Base-by-base conservation (phyloP, 2,113 vertebrate species). In the Hypocryptadius cinnamomeus region DNA sequence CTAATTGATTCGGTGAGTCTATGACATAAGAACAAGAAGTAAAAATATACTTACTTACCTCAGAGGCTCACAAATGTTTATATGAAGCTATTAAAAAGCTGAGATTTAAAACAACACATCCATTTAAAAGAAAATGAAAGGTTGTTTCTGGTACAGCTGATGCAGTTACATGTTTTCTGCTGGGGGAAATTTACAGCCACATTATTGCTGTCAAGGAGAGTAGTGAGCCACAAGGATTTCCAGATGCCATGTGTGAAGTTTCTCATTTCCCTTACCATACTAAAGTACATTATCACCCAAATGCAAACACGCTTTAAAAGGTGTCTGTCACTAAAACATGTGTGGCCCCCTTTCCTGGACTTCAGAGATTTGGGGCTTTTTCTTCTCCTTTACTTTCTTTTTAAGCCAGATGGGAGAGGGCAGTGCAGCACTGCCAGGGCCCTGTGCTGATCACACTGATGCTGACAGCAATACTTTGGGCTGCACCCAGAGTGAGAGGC, bases 221-320 rank as follows among this genome's bases (percentile, higher is more conserved):
- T 60, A 95, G 85, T 93, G 90, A 97, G 92, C 66, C 88, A 95
- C 93, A 97, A 91, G 91, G 87, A 96, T 88, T 97, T 97, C 96
- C 96, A 97, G 94, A 96, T 95, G 93, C 91, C 92, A 86, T 48
- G 83, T 95, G 92, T 93, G 94, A 97, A 95, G 94, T 94, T 97
- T 96, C 91, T 96, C 95, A 95, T 96, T 96, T 96, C 95, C 87
- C 78, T 66, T 91, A 53, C 65, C 64, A 82, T 79, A 94, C 87
- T 91, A 70, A 89, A 95, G 90, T 97, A 96, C 87, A 96, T 89
- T 95, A 97, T 97, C 93, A 92, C 85, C 87, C 79, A 64, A 95
- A 97, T 0, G 23, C 51, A 94, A 97, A 96, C 79, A 96, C 81
- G 57, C 76, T 95, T 96, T 97, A 85, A 95, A 96, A 94, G 79